These are phyloP conservation scores for Tenthredo notha DNA, from an alignment of 2,888 invertebrate species.

Conservation along the genomic window DNA sequence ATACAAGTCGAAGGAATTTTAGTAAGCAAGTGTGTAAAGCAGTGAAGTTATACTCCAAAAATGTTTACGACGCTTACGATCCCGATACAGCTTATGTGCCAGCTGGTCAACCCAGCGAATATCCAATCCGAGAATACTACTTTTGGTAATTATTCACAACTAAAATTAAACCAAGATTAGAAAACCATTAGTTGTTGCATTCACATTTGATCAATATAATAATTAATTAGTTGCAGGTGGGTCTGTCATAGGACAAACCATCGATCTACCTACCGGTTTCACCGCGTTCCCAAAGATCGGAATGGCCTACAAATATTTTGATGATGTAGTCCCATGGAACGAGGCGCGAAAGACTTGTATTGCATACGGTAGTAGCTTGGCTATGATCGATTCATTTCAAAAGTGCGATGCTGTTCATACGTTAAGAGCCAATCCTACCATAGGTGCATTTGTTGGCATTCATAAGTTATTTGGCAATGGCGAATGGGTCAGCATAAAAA, in stretches of 20 bases:
- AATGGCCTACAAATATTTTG: constrained; percentile 2
- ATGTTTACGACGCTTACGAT: neutral
- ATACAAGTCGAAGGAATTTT: neutral
- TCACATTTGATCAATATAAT: neutral
- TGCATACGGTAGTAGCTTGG: neutral
- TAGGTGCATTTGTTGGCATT: neutral
- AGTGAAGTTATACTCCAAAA: neutral
- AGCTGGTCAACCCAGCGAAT: neutral
- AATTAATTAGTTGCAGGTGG: neutral
- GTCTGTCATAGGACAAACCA: neutral
- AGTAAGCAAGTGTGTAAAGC: neutral
- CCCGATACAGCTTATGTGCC: neutral
- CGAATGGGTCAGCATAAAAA: neutral
- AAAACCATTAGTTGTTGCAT: neutral
- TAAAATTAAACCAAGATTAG: neutral
- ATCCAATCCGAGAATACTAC: neutral
- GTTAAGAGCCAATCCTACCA: neutral
- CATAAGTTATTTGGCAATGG: constrained; percentile 5
- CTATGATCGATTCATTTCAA: neutral
- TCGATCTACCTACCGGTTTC: neutral
- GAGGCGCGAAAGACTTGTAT: neutral
- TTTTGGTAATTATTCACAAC: neutral
- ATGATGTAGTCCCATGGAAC: neutral
- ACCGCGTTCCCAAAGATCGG: constrained; percentile 19
- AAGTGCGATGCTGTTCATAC: neutral